These are phyloP conservation scores for Eumacrocentrus americanus DNA, from an alignment of 2,888 invertebrate species.

Conservation along the genomic window DNA sequence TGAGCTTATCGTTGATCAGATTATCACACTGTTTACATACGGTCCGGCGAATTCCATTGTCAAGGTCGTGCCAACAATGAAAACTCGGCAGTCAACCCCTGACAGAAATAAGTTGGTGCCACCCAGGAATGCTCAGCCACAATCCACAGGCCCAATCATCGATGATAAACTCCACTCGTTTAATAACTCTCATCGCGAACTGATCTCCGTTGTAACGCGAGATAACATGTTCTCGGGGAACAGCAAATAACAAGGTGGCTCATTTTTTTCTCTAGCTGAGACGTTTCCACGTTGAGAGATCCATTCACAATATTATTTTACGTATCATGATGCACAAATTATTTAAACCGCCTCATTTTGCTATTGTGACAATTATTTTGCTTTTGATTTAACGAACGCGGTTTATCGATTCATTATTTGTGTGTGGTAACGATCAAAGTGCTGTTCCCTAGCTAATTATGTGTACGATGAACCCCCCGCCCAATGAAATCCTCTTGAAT, in stretches of 20 bases:
- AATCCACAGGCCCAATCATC: slow-evolving; percentile 50
- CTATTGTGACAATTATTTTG: too few species aligned
- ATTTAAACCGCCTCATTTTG: slow-evolving; percentile 15
- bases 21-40: slow-evolving; percentile 58
- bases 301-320: slow-evolving; percentile 2
- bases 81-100: slow-evolving; percentile 54
- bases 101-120: slow-evolving; percentile 58
- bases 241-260: slow-evolving; percentile 16
- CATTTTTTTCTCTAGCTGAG: slow-evolving; percentile 3
- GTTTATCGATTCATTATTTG: slow-evolving; percentile 16
- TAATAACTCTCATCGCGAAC: slow-evolving; percentile 40
- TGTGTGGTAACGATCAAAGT: slow-evolving; percentile 30
- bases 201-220: slow-evolving; percentile 29
- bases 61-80: slow-evolving; percentile 58
- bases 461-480: not conserved
- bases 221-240: slow-evolving; percentile 26
- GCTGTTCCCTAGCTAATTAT: slow-evolving; percentile 37
- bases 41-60: slow-evolving; percentile 59
- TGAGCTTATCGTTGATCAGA: slow-evolving; percentile 43
- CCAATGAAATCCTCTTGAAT: slow-evolving; percentile 54
- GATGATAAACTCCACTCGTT: slow-evolving; percentile 46
- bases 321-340: slow-evolving; percentile 24
- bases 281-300: not conserved
- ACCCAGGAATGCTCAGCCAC: slow-evolving; percentile 56
- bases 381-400: slow-evolving; percentile 21